A percentile compares a stretch with the other conserved stretches of the same genome.
Conservation (phyloP, 2,113 vertebrate genomes). For the Nicator chloris region DNA sequence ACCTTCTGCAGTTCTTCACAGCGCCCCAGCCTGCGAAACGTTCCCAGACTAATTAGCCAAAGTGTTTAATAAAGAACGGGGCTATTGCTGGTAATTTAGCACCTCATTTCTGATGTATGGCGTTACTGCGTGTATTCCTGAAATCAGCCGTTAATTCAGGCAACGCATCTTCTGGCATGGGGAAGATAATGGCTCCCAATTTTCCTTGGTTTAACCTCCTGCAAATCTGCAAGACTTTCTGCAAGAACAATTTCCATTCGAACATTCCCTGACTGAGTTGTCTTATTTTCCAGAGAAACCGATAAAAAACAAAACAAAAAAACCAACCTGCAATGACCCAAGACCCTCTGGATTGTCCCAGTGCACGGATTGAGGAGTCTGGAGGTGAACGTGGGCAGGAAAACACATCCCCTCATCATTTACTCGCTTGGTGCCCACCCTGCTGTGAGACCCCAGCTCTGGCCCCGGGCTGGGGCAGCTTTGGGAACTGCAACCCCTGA, state of each 20-base stretch:
- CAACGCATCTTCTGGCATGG: slow-evolving; percentile 28
- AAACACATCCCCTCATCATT: background rate
- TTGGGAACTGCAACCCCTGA: background rate
- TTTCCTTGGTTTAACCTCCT: slow-evolving; percentile 54
- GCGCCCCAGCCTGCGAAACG: slow-evolving; percentile 7
- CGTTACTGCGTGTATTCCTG: slow-evolving; percentile 24
- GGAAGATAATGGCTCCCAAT: slow-evolving; percentile 59
- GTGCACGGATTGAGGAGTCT: background rate
- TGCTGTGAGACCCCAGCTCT: background rate
- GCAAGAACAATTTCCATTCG: slow-evolving; percentile 11
- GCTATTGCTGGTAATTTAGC: slow-evolving; percentile 62
- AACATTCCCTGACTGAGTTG: background rate
- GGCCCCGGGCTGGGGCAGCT: background rate
- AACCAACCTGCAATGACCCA: background rate
- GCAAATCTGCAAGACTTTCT: slow-evolving; percentile 1
- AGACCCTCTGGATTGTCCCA: background rate
- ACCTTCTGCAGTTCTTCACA: slow-evolving; percentile 14
- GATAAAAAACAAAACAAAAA: slow-evolving; percentile 11
- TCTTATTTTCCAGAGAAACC: slow-evolving; percentile 37
- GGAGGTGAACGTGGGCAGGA: background rate
- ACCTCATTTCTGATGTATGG: slow-evolving; percentile 56
- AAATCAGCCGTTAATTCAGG: slow-evolving; percentile 60
- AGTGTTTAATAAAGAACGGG: slow-evolving; percentile 66
- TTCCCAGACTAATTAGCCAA: slow-evolving; percentile 58
- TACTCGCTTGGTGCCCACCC: too few relatives aligned